Base-by-base conservation (phyloP, 2,113 vertebrate genomes). In the Paracanthobrama guichenoti region DNA sequence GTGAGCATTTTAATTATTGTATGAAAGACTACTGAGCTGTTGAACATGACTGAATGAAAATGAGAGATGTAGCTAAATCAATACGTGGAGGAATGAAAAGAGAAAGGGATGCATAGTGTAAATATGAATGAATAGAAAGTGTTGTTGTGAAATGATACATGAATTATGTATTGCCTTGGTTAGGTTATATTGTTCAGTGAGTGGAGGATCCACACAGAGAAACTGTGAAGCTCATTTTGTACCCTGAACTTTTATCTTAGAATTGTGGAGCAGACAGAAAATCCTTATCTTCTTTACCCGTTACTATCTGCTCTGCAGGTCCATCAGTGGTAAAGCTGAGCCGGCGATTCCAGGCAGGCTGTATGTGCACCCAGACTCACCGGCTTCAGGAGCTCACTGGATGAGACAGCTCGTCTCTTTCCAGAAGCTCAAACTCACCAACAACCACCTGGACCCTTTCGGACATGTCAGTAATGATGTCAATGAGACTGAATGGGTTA, bases 371-470 rank as follows among this genome's bases (percentile, higher is more conserved):
- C 96, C 98, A 0, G 98, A 99, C 60, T 99, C 98, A 1, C 98
- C 98, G 0, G 97, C 98, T 4, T 97, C 96, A 0, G 98, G 98
- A 0, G 96, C 96, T 0, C 98, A 99, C 59, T 99, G 98, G 98
- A 98, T 97, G 96, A 93, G 98, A 88, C 98, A 99, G 89, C 92
- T 99, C 0, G 97, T 99, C 60, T 99, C 98, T 66, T 99, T 99
- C 88, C 98, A 99, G 91, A 99, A 99, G 48, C 96, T 99, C 77
- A 99, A 99, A 87, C 96, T 99, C 85, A 99, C 98, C 90, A 99
- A 99, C 90, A 99, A 99, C 92, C 98, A 99, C 92, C 95, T 99
- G 62, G 98, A 99, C 84, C 97, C 98, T 0, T 99, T 99, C 78
- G 98, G 98, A 80, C 97, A 99, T 2, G 98, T 99, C 87, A 97